A percentile compares a stretch with the other conserved stretches of the same genome.
Conservation (phyloP, 1,140 invertebrate genomes). For the Rhagoletis pomonella region DNA sequence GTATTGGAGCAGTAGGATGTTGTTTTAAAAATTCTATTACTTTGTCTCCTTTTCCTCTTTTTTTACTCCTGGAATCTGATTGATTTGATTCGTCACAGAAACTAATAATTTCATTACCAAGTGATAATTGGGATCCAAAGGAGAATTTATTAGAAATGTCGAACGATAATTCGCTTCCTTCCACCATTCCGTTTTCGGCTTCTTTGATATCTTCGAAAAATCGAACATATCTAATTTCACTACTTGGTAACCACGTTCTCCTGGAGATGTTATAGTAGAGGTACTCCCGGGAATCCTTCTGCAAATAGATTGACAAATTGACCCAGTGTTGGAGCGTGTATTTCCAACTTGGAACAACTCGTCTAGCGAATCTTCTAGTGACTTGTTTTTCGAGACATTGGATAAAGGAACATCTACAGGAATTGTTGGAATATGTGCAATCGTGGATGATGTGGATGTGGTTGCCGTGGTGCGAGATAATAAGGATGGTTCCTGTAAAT, state of each 20-base stretch:
- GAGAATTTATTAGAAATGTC: conserved; percentile 54
- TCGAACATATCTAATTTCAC: conserved; percentile 57
- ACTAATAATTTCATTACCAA: conserved; percentile 41
- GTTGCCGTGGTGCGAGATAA: conserved; percentile 42
- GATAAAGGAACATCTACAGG: conserved; percentile 47
- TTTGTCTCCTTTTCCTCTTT: not conserved
- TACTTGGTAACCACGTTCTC: conserved; percentile 57
- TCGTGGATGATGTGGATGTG: conserved; percentile 55
- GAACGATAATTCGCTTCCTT: conserved; percentile 55
- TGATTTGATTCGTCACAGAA: not conserved
- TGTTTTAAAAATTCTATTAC: not conserved
- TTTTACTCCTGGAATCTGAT: not conserved
- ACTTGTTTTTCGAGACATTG: not conserved
- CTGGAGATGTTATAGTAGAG: conserved; percentile 47
- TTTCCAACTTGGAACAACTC: conserved; percentile 55
- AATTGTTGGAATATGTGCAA: conserved; percentile 55
- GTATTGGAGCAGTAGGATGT: not conserved
- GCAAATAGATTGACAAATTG: conserved; percentile 56
- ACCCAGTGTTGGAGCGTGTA: conserved; percentile 56
- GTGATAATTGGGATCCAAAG: conserved; percentile 50
- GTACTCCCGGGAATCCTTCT: conserved; percentile 50
- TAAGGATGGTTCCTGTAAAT: conserved; percentile 55
- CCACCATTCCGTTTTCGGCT: conserved; percentile 56
- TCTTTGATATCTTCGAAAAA: conserved; percentile 55
- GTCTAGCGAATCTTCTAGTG: conserved; percentile 49